A percentile compares a stretch with the other conserved stretches of the same genome.
Conservation (phyloP, 1,140 invertebrate species). For the Vollenhovia emeryi region DNA sequence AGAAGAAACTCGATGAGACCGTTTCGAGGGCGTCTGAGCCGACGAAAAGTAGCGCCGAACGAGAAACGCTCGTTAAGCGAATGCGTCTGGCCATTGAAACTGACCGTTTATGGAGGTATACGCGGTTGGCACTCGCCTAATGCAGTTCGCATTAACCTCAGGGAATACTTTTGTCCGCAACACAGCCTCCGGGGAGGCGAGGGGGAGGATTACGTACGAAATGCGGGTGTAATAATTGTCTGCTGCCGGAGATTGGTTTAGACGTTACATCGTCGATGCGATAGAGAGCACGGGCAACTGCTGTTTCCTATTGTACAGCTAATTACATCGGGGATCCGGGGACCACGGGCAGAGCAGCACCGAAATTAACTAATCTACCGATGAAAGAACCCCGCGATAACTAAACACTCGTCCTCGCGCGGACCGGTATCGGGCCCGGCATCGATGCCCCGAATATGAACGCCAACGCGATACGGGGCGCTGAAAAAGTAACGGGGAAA, state of each 20-base stretch:
- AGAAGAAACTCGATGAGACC: neutral
- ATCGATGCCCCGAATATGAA: neutral
- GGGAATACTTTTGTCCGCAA: constrained; percentile 54
- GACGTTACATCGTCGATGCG: constrained; percentile 71
- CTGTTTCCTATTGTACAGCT: constrained; percentile 80
- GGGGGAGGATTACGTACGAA: constrained; percentile 61
- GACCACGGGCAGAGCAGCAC: constrained; percentile 64
- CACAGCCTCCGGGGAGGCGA: neutral
- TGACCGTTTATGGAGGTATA: constrained; percentile 17
- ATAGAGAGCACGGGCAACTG: constrained; percentile 69
- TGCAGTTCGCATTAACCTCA: constrained; percentile 33
- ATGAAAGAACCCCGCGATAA: constrained; percentile 74
- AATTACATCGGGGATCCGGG: constrained; percentile 79
- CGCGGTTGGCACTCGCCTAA: constrained; percentile 11
- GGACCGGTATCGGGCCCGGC: constrained; percentile 44
- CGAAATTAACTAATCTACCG: constrained; percentile 80
- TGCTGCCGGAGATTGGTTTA: constrained; percentile 76
- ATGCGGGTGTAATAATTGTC: constrained; percentile 76
- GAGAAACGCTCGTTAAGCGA: constrained; percentile 42
- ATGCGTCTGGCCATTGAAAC: constrained; percentile 44
- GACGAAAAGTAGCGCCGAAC: neutral
- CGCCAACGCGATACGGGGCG: neutral
- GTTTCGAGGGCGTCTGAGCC: neutral
- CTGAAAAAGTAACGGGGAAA: neutral
- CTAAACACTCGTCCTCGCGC: constrained; percentile 63